Conservation (phyloP, 2,113 vertebrate species). For the Oryctolagus cuniculus region mOryCun1.1 NC_091435.1:142007001-142007500, state of each 20-base stretch:
- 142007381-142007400: not conserved
- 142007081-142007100: too few relatives aligned
- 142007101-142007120: too few relatives aligned
- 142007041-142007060: too few relatives aligned
- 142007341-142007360: not conserved
- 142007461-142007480: not conserved
- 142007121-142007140: too few relatives aligned
- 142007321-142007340: not conserved
- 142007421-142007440: not conserved
- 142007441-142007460: not conserved
- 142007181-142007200: not conserved
- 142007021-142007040: too few relatives aligned
- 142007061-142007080: too few relatives aligned
- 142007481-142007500: constrained; percentile 19
- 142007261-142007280: not conserved
- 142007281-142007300: not conserved
- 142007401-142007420: not conserved
- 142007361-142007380: not conserved
- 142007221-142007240: not conserved
- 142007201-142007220: not conserved
- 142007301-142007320: not conserved
- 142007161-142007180: not conserved
- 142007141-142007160: too few relatives aligned
- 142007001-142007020: too few relatives aligned
- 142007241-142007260: not conserved